Evolutionary conservation across 2,888 invertebrate species (phyloP).

Genomic region (Idaea dimidiata): DNA sequence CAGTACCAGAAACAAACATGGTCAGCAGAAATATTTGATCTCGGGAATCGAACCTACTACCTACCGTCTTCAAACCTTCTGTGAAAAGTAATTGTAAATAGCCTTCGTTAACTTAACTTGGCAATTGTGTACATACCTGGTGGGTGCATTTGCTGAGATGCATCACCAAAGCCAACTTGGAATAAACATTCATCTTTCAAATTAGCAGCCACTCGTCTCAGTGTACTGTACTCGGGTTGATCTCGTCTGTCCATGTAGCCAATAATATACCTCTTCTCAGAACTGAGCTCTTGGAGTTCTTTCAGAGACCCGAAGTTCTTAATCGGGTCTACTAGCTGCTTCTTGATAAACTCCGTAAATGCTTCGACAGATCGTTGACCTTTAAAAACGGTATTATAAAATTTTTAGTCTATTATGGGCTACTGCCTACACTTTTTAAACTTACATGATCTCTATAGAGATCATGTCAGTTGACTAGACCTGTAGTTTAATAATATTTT

Average conservation of each 20-base stretch:
- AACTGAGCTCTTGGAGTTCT: slow-evolving; percentile 88
- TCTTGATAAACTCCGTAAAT: slow-evolving; percentile 92
- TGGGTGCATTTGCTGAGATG: slow-evolving; percentile 91
- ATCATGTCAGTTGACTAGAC: too few species aligned
- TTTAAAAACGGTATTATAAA: slow-evolving; percentile 33
- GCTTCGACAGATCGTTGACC: slow-evolving; percentile 93
- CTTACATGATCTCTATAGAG: too few species aligned
- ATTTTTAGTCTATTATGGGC: neutral
- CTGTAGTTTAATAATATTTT: too few species aligned
- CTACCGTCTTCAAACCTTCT: too few species aligned
- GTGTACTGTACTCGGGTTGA: slow-evolving; percentile 89
- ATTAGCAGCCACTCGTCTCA: slow-evolving; percentile 90
- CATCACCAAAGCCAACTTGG: slow-evolving; percentile 93
- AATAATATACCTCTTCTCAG: slow-evolving; percentile 91
- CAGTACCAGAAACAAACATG: too few species aligned
- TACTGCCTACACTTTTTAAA: too few species aligned
- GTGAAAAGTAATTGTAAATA: too few species aligned
- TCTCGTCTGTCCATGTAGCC: slow-evolving; percentile 93
- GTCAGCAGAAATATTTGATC: too few species aligned
- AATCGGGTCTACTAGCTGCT: slow-evolving; percentile 93
- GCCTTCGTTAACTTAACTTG: too few species aligned
- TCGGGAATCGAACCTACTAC: too few species aligned
- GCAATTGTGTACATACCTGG: slow-evolving; percentile 73
- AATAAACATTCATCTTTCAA: slow-evolving; percentile 98
- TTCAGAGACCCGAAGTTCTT: slow-evolving; percentile 87